Evolutionary conservation across 2,888 invertebrate genomes (phyloP), one percentile per base, ranked within the genome.

Genomic region (Lasioglossum villosulum): DNA sequence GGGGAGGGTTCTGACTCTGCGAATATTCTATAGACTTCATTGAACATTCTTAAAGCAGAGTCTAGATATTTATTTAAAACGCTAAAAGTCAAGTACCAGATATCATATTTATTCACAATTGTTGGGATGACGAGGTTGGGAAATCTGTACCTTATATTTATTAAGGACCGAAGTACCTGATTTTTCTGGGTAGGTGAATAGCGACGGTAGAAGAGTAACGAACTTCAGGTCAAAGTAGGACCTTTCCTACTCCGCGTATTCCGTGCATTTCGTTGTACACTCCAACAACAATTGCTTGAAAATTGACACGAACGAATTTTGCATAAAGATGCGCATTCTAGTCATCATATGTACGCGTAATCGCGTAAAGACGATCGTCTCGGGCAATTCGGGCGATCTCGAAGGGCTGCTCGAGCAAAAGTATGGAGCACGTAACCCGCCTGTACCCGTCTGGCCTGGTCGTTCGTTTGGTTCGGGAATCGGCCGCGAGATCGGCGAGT

Each of bases 401-500:
- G 30, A 30, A 63, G 63, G 63, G 63, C 16, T 5, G 30, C 30
- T 6, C 63, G 16, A 30, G 27, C 16, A 16, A 19, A n/a, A 70
- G 16, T 39, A 34, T 68, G 72, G 23, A 63, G 30, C 56, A 27
- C 39, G 56, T 27, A n/a, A 66, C 66, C 19, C 34, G 34, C 34
- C 66, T 14, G 27, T 27, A 27, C 27, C 59, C 59, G 59, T 27
- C 59, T 59, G 27, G 59, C 2, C 59, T 27, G 68, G 52, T 79
- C 77, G 82, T 83, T 79, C 78, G 81, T 81, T 78, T 34, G 37
- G 79, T 52, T 83, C 84, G 84, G 84, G 88, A 90, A 89, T 90
- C 85, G 90, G 81, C 77, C 90, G 90, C 90, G 87, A 80, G 87
- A 87, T 90, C 89, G 87, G 86, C 87, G 90, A 93, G 93, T 90